These are phyloP conservation scores for Slavum lentiscoides DNA, from an alignment of 2,888 invertebrate species.

Conservation along the genomic window DNA sequence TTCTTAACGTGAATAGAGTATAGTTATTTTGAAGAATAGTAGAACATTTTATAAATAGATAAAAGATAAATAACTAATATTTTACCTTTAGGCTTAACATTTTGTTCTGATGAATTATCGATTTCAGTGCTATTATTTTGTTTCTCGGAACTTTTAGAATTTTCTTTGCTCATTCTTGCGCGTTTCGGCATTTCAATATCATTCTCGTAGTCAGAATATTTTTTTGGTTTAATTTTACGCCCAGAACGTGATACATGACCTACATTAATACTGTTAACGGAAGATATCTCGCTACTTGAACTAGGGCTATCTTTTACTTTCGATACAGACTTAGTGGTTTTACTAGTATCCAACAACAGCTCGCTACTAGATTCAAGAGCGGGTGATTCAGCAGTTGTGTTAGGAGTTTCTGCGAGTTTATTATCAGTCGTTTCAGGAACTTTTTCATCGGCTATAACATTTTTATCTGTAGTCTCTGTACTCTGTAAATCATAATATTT, in stretches of 20 bases:
- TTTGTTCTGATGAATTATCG: conserved; percentile 41
- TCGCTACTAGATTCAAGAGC: conserved; percentile 8
- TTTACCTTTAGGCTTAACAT: conserved; percentile 24
- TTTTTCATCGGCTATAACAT: conserved; percentile 7
- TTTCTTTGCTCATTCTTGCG: conserved; percentile 47
- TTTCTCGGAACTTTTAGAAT: conserved; percentile 35
- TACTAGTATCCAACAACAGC: neutral
- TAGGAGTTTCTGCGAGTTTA: neutral
- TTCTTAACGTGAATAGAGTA: no score
- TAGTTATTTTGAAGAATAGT: neutral
- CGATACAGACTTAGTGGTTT: conserved; percentile 44
- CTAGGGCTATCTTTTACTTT: conserved; percentile 46
- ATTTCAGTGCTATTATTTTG: conserved; percentile 31
- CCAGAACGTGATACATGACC: conserved; percentile 60
- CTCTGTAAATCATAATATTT: conserved; percentile 25
- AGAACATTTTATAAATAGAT: neutral
- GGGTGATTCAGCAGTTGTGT: neutral
- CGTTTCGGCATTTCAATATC: conserved; percentile 54
- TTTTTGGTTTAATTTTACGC: conserved; percentile 72
- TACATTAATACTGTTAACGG: conserved; percentile 29
- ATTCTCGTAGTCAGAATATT: conserved; percentile 57
- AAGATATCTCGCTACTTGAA: conserved; percentile 39
- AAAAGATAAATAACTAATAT: neutral
- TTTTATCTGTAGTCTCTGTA: neutral
- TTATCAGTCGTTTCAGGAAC: neutral